These are phyloP conservation scores for Anodontia alba DNA, from an alignment of 2,888 invertebrate species.

Conservation along the genomic window DNA sequence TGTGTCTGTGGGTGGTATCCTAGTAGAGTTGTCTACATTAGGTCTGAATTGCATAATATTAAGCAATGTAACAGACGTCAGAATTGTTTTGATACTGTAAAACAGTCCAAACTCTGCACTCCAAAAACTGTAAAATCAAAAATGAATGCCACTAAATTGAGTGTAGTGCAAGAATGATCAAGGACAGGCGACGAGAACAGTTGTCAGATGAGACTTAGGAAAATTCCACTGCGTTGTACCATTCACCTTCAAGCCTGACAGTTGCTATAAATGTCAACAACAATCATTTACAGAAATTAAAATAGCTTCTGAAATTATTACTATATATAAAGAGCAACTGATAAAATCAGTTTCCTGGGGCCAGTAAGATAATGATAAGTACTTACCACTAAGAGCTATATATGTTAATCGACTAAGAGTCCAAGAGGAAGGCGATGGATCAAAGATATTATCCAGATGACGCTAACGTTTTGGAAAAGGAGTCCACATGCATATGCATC, in stretches of 20 bases:
- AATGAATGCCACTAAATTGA: background rate
- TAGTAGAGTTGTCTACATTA: background rate
- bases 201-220: background rate
- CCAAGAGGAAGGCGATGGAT: background rate
- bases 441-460: background rate
- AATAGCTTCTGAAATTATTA: background rate
- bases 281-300: background rate
- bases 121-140: background rate
- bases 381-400: background rate
- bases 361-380: background rate
- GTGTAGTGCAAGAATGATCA: background rate
- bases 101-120: background rate
- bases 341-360: background rate
- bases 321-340: background rate
- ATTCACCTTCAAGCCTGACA: background rate
- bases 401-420: background rate
- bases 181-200: background rate
- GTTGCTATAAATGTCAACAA: background rate
- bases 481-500: background rate
- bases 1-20: background rate
- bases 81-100: background rate
- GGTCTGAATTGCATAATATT: background rate
- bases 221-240: background rate
- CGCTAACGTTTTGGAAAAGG: background rate
- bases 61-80: background rate